phyloP scores from a whole-genome alignment of 2,888 invertebrate genomes.

The Strigamia transsilvanica region DNA sequence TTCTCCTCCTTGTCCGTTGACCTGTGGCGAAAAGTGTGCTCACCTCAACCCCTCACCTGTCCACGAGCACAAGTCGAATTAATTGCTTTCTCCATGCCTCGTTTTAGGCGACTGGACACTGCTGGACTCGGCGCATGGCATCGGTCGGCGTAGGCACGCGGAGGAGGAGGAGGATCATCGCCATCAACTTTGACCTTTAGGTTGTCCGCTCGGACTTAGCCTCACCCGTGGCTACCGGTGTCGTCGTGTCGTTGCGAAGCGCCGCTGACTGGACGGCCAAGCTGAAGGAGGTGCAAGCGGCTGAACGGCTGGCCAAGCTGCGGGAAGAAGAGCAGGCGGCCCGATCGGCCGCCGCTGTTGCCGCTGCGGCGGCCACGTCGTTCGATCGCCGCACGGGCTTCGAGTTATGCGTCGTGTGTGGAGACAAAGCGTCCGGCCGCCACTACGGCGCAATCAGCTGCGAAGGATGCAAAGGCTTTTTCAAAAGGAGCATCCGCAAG shows the following conservation, averaged over 20 bases:
- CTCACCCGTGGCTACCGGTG: no score
- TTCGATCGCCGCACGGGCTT: constrained; percentile 57
- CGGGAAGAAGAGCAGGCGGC: constrained; percentile 53
- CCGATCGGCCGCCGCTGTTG: constrained; percentile 28
- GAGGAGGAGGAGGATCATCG: neutral
- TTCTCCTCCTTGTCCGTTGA: constrained; percentile 24
- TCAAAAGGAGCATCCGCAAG: constrained; percentile 96
- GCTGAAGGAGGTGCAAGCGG: constrained; percentile 53
- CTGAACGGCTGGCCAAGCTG: constrained; percentile 53
- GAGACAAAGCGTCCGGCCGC: constrained; percentile 90
- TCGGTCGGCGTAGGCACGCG: neutral
- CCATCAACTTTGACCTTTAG: constrained; percentile 5
- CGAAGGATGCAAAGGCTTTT: constrained; percentile 98
- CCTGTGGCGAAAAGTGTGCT: constrained; percentile 28
- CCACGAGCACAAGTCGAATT: neutral
- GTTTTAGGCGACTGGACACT: neutral
- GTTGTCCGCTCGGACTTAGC: neutral
- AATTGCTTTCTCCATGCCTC: no score
- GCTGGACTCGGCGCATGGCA: neutral
- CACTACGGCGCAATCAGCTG: constrained; percentile 92
- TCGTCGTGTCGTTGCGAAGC: no score
- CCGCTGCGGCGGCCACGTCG: neutral
- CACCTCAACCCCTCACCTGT: constrained; percentile 25
- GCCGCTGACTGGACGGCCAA: constrained; percentile 53
- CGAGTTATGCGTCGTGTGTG: constrained; percentile 94